Percentiles rank a stretch among this genome's conserved stretches.
Evolutionary conservation across 1,140 invertebrate genomes (phyloP).

Genomic region (Asbolus verrucosus): DNA sequence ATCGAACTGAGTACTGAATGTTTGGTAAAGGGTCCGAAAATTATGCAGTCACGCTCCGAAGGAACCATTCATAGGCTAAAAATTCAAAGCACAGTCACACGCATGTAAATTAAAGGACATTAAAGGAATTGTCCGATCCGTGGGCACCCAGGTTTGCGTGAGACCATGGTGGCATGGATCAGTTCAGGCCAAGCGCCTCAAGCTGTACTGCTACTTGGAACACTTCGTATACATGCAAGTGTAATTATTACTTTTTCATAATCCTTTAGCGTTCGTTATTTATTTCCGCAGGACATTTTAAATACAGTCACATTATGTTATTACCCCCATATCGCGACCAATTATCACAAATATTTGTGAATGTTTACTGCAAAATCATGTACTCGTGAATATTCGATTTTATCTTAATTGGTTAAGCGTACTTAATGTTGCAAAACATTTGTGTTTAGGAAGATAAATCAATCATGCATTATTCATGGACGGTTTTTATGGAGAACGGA

Average conservation of each 20-base stretch:
- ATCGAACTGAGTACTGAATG: no score
- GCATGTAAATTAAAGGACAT: slow-evolving; percentile 49
- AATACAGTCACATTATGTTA: slow-evolving; percentile 50
- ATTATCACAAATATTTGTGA: slow-evolving; percentile 44
- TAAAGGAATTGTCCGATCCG: slow-evolving; percentile 53
- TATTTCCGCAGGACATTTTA: slow-evolving; percentile 52
- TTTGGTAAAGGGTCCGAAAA: background rate
- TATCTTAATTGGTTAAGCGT: slow-evolving; percentile 38
- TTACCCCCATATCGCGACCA: slow-evolving; percentile 43
- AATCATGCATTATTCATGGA: slow-evolving; percentile 34
- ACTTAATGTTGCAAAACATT: slow-evolving; percentile 39
- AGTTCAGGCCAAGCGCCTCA: slow-evolving; percentile 29
- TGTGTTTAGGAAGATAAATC: slow-evolving; percentile 38
- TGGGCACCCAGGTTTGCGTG: slow-evolving; percentile 46
- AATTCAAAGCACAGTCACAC: slow-evolving; percentile 50
- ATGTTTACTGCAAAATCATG: slow-evolving; percentile 40
- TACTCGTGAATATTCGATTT: slow-evolving; percentile 36
- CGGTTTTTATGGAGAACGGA: slow-evolving; percentile 34
- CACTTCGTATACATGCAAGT: slow-evolving; percentile 46
- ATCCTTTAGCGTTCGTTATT: slow-evolving; percentile 54
- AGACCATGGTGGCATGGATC: slow-evolving; percentile 34
- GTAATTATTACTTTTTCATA: slow-evolving; percentile 54
- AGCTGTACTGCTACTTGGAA: slow-evolving; percentile 49
- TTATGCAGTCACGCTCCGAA: background rate
- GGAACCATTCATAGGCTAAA: background rate